Conservation (phyloP, 1,140 invertebrate genomes). For the Saccostrea glomerata region DNA sequence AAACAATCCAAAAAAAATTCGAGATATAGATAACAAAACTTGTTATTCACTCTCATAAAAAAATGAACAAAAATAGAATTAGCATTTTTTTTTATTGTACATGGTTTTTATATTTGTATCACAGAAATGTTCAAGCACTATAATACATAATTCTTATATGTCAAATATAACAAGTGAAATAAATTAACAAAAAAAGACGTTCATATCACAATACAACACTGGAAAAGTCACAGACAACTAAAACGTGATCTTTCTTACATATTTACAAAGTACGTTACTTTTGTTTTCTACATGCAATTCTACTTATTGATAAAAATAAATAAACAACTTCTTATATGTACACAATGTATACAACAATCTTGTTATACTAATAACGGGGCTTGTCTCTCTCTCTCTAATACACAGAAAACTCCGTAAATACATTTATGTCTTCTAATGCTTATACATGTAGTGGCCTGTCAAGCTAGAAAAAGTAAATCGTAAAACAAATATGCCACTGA, state of each 20-base stretch:
- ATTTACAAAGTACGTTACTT: not conserved
- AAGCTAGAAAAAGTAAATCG: not conserved
- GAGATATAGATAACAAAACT: not conserved
- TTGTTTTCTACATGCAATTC: not conserved
- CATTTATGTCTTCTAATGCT: too few species aligned
- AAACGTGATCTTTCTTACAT: not conserved
- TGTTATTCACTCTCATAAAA: not conserved
- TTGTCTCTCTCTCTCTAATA: not conserved
- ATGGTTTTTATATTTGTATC: not conserved
- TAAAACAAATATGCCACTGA: not conserved
- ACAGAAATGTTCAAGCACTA: not conserved
- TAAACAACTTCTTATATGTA: not conserved
- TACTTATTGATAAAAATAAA: not conserved
- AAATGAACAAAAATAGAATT: not conserved
- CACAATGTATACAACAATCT: not conserved
- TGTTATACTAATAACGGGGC: not conserved
- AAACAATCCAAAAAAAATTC: too few species aligned
- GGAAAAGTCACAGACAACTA: not conserved
- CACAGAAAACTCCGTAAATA: not conserved
- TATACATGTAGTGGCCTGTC: not conserved
- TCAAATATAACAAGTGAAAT: not conserved
- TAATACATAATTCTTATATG: not conserved
- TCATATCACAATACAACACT: not conserved
- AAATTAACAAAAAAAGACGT: not conserved
- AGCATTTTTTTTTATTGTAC: not conserved